These are phyloP conservation scores for Antedon mediterranea DNA, from an alignment of 53 echinoderm and acorn worm genomes.

Conservation along the genomic window DNA sequence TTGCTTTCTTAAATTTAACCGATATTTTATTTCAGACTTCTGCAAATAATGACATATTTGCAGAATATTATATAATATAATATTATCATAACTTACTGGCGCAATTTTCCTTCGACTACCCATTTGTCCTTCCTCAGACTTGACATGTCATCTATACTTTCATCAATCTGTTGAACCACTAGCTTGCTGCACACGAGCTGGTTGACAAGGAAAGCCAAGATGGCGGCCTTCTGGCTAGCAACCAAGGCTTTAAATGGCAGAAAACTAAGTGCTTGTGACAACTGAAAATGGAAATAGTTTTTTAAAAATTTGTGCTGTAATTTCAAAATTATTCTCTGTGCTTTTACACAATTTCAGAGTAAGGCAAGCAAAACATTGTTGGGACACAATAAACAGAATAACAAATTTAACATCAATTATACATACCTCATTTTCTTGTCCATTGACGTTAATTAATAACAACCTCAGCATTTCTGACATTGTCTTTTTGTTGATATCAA, in stretches of 20 bases:
- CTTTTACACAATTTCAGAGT: too few species aligned
- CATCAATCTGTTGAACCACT: conserved; percentile 71
- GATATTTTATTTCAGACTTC: too few species aligned
- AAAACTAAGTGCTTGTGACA: conserved; percentile 45
- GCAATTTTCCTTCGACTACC: conserved; percentile 95
- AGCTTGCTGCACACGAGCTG: conserved; percentile 89
- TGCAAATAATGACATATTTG: too few species aligned
- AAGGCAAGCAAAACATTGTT: too few species aligned
- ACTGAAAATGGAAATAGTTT: conserved; percentile 25
- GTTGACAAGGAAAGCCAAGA: conserved; percentile 92
- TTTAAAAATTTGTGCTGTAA: too few species aligned
- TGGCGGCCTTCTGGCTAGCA: conserved; percentile 71
- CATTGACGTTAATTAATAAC: conserved; percentile 72
- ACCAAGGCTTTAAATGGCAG: conserved; percentile 79
- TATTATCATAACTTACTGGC: conserved; percentile 60
- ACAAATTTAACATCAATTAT: too few species aligned
- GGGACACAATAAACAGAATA: too few species aligned
- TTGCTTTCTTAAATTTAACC: too few species aligned
- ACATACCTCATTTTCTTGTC: conserved; percentile 62
- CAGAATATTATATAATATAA: too few species aligned
- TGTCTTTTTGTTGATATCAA: conserved; percentile 58
- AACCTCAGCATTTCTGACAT: conserved; percentile 84
- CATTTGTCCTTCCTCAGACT: conserved; percentile 87
- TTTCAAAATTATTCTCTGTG: conserved; percentile 1
- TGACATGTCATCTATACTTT: conserved; percentile 67